Conservation (phyloP, 37 sponge, comb jelly and placozoan genomes). For the Theonella swinhoei region DNA sequence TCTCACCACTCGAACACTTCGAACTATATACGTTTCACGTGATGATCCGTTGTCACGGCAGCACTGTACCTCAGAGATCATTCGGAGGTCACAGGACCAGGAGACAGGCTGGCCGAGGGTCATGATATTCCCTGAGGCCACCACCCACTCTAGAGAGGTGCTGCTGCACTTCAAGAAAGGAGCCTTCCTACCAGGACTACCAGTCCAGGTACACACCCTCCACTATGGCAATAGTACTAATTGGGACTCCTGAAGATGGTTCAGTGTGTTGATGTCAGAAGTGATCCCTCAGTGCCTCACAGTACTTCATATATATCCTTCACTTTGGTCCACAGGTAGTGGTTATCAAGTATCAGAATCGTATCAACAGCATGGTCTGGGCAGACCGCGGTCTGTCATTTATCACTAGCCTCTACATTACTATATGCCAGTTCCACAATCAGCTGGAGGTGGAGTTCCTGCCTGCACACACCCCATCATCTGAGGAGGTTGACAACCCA, state of each 20-base stretch:
- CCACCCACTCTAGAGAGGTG: slow-evolving; percentile 44
- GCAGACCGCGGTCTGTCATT: slow-evolving; percentile 7
- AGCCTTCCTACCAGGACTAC: slow-evolving; percentile 57
- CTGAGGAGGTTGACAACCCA: not conserved
- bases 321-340: slow-evolving; percentile 26
- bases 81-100: slow-evolving; percentile 19
- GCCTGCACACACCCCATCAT: not conserved
- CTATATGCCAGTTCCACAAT: slow-evolving; percentile 63
- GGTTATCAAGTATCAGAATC: slow-evolving; percentile 46
- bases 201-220: slow-evolving; percentile 53
- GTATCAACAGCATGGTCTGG: slow-evolving; percentile 58
- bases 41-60: slow-evolving; percentile 37
- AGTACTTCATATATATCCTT: too few species aligned
- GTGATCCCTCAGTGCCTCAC: too few species aligned
- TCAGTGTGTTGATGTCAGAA: too few species aligned
- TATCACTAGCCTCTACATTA: slow-evolving; percentile 26
- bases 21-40: slow-evolving; percentile 66
- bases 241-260: too few species aligned
- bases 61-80: slow-evolving; percentile 41
- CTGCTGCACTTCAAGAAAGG: slow-evolving; percentile 63
- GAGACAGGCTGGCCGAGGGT: slow-evolving; percentile 63
- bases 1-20: slow-evolving; percentile 4
- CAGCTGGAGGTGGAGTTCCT: slow-evolving; percentile 51
- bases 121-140: slow-evolving; percentile 76
- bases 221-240: slow-evolving; percentile 44